Evolutionary conservation across 2,888 invertebrate species (phyloP), one percentile per base, ranked within the genome.

Genomic region (Euphydryas editha): DNA sequence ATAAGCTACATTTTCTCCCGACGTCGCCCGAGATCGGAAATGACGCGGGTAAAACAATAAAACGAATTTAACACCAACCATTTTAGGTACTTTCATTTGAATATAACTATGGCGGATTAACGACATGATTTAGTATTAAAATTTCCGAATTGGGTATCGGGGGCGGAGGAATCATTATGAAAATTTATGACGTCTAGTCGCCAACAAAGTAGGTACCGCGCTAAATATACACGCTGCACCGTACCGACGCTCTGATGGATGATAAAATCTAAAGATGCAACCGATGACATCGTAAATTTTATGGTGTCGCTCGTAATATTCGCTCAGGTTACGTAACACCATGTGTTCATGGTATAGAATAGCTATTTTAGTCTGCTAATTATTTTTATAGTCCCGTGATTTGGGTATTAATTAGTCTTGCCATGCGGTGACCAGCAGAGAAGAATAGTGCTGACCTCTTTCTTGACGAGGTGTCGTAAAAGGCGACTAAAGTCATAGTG

Each of bases 181-280:
- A 64, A 70, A 74, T 75, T 74, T 73, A 75, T 57, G 69, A 65
- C 65, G 74, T 73, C 73, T 72, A 71, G 75, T 68, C 75, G 72
- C 39, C 66, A 51, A 44, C 59, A 59, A 15, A 44, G 36, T n/a
- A n/a, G n/a, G n/a, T 56, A 30, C 59, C 37, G 21, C 54, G 56
- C 47, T 65, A 67, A 59, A 65, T 67, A 70, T 68, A 65, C 44
- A 17, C 59, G 47, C 59, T 54, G 54, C 64, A 44, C 37, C 59
- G 67, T 51, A 39, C 11, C 51, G 20, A 56, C 61, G 63, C 47
- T 37, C 47, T 61, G 62, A 65, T 59, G 65, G 55, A 62, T 44
- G 62, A 49, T 24, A n/a, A n/a, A 62, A 49, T 65, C 51, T 65
- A 65, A 68, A 58, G 68, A 65, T 68, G 68, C 65, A 68, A 59